phyloP scores from a whole-genome alignment of 2,797 vertebrate genomes.

The Hypotaenidia okinawae region DNA sequence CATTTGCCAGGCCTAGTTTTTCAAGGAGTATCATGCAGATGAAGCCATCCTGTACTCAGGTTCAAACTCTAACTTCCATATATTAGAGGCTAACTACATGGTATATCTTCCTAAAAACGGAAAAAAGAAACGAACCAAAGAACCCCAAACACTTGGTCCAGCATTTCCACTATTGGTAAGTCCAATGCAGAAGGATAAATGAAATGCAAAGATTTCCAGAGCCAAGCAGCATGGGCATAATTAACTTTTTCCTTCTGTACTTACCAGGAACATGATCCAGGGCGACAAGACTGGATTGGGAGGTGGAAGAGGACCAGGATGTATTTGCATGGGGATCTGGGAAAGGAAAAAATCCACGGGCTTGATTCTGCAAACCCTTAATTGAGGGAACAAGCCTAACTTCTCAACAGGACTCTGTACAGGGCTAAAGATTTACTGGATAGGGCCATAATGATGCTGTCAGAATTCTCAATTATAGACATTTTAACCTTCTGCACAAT shows the following conservation, averaged over 20 bases:
- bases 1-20: not conserved
- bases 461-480: not conserved
- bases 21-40: constrained; percentile 18
- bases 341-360: constrained; percentile 68
- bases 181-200: constrained; percentile 6
- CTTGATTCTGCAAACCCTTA: constrained; percentile 61
- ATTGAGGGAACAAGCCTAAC: not conserved
- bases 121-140: no score
- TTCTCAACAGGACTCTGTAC: not conserved
- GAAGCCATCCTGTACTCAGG: not conserved
- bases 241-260: constrained; percentile 55
- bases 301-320: constrained; percentile 73
- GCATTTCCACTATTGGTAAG: not conserved
- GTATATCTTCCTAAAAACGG: not conserved
- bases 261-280: constrained; percentile 72
- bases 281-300: constrained; percentile 71
- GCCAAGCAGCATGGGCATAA: constrained; percentile 5
- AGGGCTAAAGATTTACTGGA: not conserved
- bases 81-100: not conserved
- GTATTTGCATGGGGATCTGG: constrained; percentile 72
- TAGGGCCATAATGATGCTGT: not conserved
- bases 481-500: not conserved
- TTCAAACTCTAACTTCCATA: not conserved
- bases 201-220: not conserved
- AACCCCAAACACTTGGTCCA: not conserved